Evolutionary conservation across 1,140 invertebrate genomes (phyloP), one percentile per base, ranked within the genome.

Genomic region (Physella acuta): DNA sequence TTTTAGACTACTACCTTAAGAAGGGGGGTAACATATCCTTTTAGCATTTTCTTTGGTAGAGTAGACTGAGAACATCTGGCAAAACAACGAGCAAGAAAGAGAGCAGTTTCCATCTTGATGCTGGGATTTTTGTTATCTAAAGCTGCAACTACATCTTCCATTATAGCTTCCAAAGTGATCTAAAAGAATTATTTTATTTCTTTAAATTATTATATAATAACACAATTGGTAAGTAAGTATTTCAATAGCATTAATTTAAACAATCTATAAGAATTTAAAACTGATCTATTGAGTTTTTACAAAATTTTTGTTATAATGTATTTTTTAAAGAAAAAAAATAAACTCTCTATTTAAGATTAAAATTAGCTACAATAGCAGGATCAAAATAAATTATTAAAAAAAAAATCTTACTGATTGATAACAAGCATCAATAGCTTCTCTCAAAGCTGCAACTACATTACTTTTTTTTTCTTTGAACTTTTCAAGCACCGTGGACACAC

Each of bases 391-490:
- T n/a, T n/a, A n/a, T n/a, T n/a, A n/a, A n/a, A n/a, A n/a, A n/a
- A n/a, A n/a, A n/a, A n/a, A 52, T 34, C 26, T 64, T 53, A 63
- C 92, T 70, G 90, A 90, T 16, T 88, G 85, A 85, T 91, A 97
- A 70, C 94, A 90, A 11, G 93, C 93, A 78, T 99, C 97, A 37
- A 94, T 91, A n/a, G 94, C 93, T 74, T 98, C 95, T 44, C 93
- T 86, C 24, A 99, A 85, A 0, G 91, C 90, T 37, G 87, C 79
- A 0, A 98, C 94, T 58, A 98, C 95, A 82, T 90, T 94, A 44
- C 90, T 87, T 80, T 99, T 99, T 86, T 98, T 99, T 84, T 99
- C 97, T 80, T 96, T 97, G 79, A 99, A 99, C 86, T 98, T 98
- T 77, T 98, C 95, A 11, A 99, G 83, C 30, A 96, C 87, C 0